A percentile compares a stretch with the other conserved stretches of the same genome.
phyloP scores from a whole-genome alignment of 2,113 vertebrate genomes.

The Mesoclemmys tuberculata region DNA sequence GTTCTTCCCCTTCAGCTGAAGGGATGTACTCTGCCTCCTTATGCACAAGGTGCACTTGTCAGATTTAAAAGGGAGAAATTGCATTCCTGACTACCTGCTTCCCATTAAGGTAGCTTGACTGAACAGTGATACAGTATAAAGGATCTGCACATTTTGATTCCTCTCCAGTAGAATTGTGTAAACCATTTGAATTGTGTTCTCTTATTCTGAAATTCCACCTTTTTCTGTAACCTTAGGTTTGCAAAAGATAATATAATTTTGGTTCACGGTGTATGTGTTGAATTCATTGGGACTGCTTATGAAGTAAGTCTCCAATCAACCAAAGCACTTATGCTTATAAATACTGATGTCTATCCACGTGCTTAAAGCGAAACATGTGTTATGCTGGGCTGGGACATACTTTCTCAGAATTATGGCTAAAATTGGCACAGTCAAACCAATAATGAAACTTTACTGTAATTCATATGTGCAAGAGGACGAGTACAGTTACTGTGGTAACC shows the following conservation, averaged over 20 bases:
- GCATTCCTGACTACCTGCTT: not conserved
- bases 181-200: too few species aligned
- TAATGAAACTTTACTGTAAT: not conserved
- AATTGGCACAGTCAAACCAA: not conserved
- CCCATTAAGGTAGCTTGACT: not conserved
- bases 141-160: too few species aligned
- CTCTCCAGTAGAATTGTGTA: too few species aligned
- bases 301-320: not conserved
- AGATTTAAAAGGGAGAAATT: not conserved
- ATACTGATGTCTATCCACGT: not conserved
- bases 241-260: accelerated
- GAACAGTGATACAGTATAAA: not conserved
- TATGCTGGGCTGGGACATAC: not conserved
- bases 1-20: not conserved
- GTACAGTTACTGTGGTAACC: not conserved
- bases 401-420: not conserved
- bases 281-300: not conserved
- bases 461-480: not conserved
- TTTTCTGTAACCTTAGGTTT: not conserved
- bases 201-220: not conserved
- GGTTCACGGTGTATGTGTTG: not conserved
- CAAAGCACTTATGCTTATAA: not conserved
- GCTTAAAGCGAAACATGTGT: not conserved
- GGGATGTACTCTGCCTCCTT: accelerated
- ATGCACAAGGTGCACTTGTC: accelerated